Conservation (phyloP, 2,113 vertebrate species). For the Sinocyclocheilus maitianheensis region DNA sequence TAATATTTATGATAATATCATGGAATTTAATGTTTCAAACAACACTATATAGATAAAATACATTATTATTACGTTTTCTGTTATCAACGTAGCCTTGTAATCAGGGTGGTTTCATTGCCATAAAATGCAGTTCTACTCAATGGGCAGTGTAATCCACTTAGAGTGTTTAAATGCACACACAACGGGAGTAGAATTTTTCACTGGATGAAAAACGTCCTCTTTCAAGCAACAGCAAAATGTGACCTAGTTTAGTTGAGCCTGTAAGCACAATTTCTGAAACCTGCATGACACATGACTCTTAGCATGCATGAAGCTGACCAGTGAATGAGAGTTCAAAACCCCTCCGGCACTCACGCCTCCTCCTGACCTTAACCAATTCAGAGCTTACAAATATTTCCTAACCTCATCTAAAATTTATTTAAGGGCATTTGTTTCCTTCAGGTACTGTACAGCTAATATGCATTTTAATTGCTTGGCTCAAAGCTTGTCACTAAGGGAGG, state of each 20-base stretch:
- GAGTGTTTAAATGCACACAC: neutral
- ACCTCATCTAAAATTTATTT: neutral
- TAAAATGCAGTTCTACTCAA: neutral
- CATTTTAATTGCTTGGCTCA: conserved; percentile 41
- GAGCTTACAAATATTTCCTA: conserved; percentile 9
- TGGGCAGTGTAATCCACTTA: neutral
- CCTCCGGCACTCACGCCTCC: neutral
- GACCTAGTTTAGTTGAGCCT: conserved; percentile 24
- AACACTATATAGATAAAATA: neutral
- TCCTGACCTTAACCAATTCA: conserved; percentile 24
- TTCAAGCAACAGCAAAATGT: conserved; percentile 26
- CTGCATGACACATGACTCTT: conserved; percentile 33
- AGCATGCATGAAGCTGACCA: conserved; percentile 23
- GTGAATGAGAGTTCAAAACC: neutral
- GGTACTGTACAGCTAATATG: conserved; percentile 32
- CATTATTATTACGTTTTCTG: neutral
- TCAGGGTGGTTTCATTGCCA: neutral
- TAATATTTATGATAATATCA: neutral
- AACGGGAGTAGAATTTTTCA: neutral
- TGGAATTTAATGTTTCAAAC: too few species aligned
- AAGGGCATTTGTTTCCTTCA: conserved; percentile 36
- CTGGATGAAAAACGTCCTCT: neutral
- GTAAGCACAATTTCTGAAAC: conserved; percentile 21
- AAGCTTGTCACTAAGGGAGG: conserved; percentile 18
- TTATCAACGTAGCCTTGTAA: neutral